Conservation (phyloP, 2,113 vertebrate species). For the Melanerpes aurifrons region DNA sequence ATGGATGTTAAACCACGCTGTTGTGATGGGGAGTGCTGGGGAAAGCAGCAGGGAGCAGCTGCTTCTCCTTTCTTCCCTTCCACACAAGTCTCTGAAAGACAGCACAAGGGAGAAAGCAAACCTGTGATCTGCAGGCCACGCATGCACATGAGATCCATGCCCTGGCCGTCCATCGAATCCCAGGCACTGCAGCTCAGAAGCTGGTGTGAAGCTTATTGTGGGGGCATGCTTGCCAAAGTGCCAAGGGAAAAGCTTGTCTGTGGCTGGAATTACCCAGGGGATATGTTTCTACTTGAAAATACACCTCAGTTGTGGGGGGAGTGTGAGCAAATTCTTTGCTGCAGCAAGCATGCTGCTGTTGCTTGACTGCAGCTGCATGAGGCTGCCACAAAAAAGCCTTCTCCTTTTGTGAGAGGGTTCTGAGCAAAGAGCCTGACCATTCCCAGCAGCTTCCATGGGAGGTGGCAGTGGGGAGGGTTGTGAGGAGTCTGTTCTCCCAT, state of each 20-base stretch:
- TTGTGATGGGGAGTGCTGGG: background rate
- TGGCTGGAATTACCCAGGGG: conserved; percentile 21
- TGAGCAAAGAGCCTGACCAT: background rate
- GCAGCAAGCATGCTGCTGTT: background rate
- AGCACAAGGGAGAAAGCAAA: background rate
- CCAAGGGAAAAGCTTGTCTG: background rate
- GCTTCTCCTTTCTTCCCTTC: background rate
- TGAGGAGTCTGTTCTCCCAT: background rate
- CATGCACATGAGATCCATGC: background rate
- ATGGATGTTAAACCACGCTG: too few species aligned
- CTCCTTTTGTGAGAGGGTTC: background rate
- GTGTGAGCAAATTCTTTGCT: background rate
- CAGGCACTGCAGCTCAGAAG: background rate
- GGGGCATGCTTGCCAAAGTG: background rate
- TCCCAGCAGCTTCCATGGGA: background rate
- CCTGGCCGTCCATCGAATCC: background rate
- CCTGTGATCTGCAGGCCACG: background rate
- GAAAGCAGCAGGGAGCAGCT: background rate
- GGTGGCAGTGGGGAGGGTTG: background rate
- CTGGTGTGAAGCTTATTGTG: background rate
- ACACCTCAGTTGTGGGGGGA: background rate
- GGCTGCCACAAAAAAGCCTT: background rate
- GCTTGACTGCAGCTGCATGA: background rate
- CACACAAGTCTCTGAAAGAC: background rate
- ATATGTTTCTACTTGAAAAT: background rate